These are phyloP conservation scores for Resseliella maxima DNA, from an alignment of 2,888 invertebrate genomes.

Conservation along the genomic window DNA sequence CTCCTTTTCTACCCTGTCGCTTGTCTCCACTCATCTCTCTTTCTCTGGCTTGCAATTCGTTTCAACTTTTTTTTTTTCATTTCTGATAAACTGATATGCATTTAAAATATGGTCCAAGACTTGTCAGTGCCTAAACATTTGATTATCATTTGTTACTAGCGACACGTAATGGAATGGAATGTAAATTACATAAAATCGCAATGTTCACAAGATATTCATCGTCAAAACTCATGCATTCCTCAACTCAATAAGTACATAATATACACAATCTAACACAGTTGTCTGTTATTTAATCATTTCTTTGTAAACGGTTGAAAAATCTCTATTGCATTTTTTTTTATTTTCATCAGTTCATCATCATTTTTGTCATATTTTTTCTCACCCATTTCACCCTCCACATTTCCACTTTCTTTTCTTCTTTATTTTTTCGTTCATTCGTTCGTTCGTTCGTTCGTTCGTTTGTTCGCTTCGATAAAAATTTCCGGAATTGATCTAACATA, in stretches of 20 bases:
- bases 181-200: neutral
- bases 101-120: neutral
- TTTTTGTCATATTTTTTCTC: neutral
- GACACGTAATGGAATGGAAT: neutral
- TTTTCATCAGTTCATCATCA: neutral
- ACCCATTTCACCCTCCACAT: too few relatives aligned
- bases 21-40: neutral
- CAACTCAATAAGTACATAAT: neutral
- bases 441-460: too few relatives aligned
- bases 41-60: neutral
- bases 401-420: neutral
- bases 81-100: neutral
- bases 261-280: neutral
- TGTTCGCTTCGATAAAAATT: neutral
- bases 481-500: neutral
- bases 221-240: too few relatives aligned
- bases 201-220: too few relatives aligned
- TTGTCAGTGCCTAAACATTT: neutral
- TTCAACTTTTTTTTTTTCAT: neutral
- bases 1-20: too few relatives aligned
- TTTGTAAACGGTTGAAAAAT: neutral
- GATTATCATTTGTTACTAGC: slow-evolving; percentile 34
- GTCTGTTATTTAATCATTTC: neutral
- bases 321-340: neutral
- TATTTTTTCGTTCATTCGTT: too few relatives aligned